phyloP scores from a whole-genome alignment of 2,888 invertebrate genomes.

The Steinernema scapterisci region DNA sequence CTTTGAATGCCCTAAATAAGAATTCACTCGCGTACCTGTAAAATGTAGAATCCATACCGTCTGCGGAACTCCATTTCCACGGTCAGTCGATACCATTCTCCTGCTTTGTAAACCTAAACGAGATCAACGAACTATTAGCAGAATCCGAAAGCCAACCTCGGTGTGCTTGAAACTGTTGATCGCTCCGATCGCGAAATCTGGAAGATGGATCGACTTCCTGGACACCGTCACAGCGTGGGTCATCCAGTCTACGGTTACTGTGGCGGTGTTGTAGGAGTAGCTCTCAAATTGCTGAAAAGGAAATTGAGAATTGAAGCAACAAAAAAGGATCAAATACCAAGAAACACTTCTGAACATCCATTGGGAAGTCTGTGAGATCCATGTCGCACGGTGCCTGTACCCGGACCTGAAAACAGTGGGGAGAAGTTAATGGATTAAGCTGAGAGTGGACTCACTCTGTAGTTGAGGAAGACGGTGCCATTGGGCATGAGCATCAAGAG shows the following conservation, averaged over 20 bases:
- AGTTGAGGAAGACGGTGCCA: slow-evolving; percentile 65
- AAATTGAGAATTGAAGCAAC: slow-evolving; percentile 13
- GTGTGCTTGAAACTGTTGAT: slow-evolving; percentile 52
- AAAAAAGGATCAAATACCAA: slow-evolving; percentile 40
- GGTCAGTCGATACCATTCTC: slow-evolving; percentile 63
- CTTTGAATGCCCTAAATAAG: too few species aligned
- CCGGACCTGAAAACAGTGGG: slow-evolving; percentile 48
- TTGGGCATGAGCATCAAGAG: slow-evolving; percentile 62
- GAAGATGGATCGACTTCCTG: slow-evolving; percentile 48
- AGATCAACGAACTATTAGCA: not conserved
- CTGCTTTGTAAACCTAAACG: slow-evolving; percentile 57
- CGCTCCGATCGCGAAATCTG: slow-evolving; percentile 53
- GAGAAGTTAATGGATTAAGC: too few species aligned
- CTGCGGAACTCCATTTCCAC: slow-evolving; percentile 59
- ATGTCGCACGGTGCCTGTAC: slow-evolving; percentile 62
- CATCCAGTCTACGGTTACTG: slow-evolving; percentile 61
- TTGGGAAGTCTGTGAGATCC: slow-evolving; percentile 60
- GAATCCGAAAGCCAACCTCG: slow-evolving; percentile 51
- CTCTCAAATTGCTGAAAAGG: slow-evolving; percentile 49
- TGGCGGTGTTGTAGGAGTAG: slow-evolving; percentile 65
- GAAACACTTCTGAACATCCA: slow-evolving; percentile 50
- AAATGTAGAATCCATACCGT: slow-evolving; percentile 60
- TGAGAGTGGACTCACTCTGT: slow-evolving; percentile 50
- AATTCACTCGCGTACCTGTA: slow-evolving; percentile 52
- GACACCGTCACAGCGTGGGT: slow-evolving; percentile 54